A percentile compares a stretch with the other conserved stretches of the same genome.
Evolutionary conservation across 2,113 vertebrate species (phyloP).

Genomic region (mouse (Mus musculus)): GRCm39 chr16:90352501-90353000

Average conservation of each 20-base stretch:
- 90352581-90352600: not conserved
- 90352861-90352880: not conserved
- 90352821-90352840: no score
- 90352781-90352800: not conserved
- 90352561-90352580: not conserved
- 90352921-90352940: no score
- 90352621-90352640: no score
- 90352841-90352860: not conserved
- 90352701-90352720: no score
- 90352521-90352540: not conserved
- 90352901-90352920: not conserved
- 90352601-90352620: not conserved
- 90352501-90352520: not conserved
- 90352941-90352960: no score
- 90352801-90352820: not conserved
- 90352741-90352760: not conserved
- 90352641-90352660: not conserved
- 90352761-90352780: not conserved
- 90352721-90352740: not conserved
- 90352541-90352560: not conserved
- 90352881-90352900: not conserved
- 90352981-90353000: no score
- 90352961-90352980: no score
- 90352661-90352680: not conserved
- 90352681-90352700: no score